These are phyloP conservation scores for Eurosta solidaginis DNA, from an alignment of 1,140 invertebrate genomes.

Conservation along the genomic window DNA sequence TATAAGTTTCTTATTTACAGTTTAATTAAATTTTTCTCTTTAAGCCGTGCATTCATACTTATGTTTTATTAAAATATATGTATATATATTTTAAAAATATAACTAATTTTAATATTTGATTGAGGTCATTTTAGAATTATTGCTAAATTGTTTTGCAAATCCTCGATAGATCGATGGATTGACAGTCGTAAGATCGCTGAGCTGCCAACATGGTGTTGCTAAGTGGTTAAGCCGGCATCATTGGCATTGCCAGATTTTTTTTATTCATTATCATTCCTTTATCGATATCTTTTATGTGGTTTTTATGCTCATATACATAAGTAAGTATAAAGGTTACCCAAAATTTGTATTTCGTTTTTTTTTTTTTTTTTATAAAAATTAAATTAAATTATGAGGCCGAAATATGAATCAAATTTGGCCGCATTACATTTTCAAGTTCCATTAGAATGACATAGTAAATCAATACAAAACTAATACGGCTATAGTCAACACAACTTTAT, in stretches of 20 bases:
- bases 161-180: not conserved
- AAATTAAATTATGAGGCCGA: too few species aligned
- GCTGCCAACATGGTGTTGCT: too few species aligned
- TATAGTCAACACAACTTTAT: too few species aligned
- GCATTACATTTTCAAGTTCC: too few species aligned
- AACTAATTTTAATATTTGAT: constrained; percentile 56
- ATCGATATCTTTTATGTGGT: not conserved
- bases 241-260: not conserved
- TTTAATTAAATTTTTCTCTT: constrained; percentile 17
- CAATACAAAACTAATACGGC: too few species aligned
- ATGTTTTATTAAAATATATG: constrained; percentile 34
- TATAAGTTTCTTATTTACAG: not conserved
- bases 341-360: not conserved
- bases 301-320: not conserved
- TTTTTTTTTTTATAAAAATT: too few species aligned
- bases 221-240: not conserved
- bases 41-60: too few species aligned
- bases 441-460: too few species aligned
- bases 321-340: not conserved
- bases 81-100: constrained; percentile 46
- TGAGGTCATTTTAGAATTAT: constrained; percentile 61
- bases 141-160: constrained; percentile 47
- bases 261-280: not conserved
- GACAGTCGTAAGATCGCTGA: not conserved
- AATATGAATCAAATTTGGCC: too few species aligned